A percentile compares a stretch with the other conserved stretches of the same genome.
These are phyloP conservation scores for Apodemia duryi DNA, from an alignment of 2,888 invertebrate genomes.

Conservation along the genomic window DNA sequence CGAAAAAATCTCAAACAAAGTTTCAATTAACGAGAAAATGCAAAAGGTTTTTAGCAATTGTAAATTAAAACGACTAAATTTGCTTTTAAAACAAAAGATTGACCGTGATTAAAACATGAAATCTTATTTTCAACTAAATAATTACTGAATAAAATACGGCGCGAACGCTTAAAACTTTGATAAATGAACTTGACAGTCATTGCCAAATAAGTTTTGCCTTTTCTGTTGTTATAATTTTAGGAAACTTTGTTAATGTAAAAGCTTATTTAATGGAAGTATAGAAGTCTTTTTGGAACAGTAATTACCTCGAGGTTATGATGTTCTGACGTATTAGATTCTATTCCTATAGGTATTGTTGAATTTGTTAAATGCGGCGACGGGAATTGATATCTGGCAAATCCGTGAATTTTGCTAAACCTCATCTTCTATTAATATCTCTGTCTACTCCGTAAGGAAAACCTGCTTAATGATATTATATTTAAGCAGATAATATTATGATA, in stretches of 20 bases:
- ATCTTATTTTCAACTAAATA: slow-evolving; percentile 1
- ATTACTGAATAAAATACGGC: neutral
- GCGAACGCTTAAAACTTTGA: neutral
- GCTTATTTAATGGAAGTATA: neutral
- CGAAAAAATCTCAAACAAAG: too few species aligned
- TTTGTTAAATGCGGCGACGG: too few species aligned
- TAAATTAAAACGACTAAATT: neutral
- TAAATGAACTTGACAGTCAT: neutral
- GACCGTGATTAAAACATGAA: neutral
- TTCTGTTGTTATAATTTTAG: neutral
- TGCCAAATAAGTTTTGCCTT: neutral
- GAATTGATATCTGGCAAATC: too few species aligned
- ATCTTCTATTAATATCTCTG: too few species aligned
- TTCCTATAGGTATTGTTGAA: neutral
- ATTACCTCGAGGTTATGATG: neutral
- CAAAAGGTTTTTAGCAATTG: neutral
- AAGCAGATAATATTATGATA: too few species aligned
- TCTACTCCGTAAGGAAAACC: too few species aligned
- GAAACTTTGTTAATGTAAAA: neutral
- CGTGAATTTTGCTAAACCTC: too few species aligned
- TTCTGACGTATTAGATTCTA: neutral
- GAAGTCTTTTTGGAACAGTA: neutral
- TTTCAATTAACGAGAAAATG: too few species aligned
- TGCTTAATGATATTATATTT: too few species aligned
- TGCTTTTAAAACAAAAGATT: neutral